These are phyloP conservation scores for Meta bourneti DNA, from an alignment of 2,888 invertebrate genomes.

Conservation along the genomic window DNA sequence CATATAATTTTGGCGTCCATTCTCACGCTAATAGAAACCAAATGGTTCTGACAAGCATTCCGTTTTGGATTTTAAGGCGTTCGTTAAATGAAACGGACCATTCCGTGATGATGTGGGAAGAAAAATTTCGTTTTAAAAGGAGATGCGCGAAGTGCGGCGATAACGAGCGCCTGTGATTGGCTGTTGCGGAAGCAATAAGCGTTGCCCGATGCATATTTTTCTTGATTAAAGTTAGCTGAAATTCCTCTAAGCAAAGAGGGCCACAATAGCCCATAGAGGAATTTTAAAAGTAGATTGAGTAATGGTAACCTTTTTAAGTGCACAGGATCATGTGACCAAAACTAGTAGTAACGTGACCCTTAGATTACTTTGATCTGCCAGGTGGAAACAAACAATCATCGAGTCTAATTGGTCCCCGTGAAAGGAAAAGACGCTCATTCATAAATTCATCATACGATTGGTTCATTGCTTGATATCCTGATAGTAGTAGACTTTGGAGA, in stretches of 20 bases:
- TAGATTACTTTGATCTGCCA: too few species aligned
- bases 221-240: neutral
- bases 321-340: neutral
- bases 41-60: neutral
- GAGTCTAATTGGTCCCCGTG: neutral
- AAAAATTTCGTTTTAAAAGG: constrained; percentile 29
- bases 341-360: too few species aligned
- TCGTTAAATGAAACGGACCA: constrained; percentile 11
- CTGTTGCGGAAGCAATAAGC: neutral
- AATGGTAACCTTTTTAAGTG: neutral
- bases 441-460: neutral
- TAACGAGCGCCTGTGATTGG: neutral
- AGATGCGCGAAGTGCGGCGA: neutral
- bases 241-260: neutral
- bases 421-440: neutral
- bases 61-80: too few species aligned
- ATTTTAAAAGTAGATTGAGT: neutral
- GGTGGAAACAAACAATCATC: neutral
- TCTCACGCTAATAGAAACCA: neutral
- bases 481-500: too few species aligned
- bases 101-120: neutral
- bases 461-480: too few species aligned
- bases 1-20: neutral
- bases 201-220: constrained; percentile 1
- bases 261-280: neutral